Evolutionary conservation across 1,140 invertebrate genomes (phyloP).

Genomic region (Dendroctonus valens): DNA sequence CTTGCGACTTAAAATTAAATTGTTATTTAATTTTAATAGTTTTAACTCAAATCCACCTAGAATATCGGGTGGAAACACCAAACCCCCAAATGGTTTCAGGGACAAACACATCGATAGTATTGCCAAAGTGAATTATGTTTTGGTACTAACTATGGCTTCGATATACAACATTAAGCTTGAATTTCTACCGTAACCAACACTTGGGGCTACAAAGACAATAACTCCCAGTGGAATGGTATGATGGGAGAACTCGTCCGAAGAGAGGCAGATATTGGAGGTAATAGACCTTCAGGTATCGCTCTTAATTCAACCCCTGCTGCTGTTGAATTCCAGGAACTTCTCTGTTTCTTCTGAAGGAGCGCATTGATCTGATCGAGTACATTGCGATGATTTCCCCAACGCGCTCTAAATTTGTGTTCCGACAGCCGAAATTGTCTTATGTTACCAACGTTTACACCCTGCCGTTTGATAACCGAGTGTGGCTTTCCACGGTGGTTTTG

Average conservation of each 20-base stretch:
- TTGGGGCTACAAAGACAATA: slow-evolving; percentile 56
- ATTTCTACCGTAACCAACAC: slow-evolving; percentile 53
- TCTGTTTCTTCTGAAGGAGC: slow-evolving; percentile 60
- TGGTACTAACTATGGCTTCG: slow-evolving; percentile 56
- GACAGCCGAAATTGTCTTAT: slow-evolving; percentile 65
- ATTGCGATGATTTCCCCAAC: slow-evolving; percentile 61
- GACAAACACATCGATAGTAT: slow-evolving; percentile 61
- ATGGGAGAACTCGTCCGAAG: slow-evolving; percentile 58
- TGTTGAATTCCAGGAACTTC: slow-evolving; percentile 53
- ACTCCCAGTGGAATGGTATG: slow-evolving; percentile 62
- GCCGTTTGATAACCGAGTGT: slow-evolving; percentile 60
- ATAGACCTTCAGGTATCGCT: not conserved
- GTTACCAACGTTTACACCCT: slow-evolving; percentile 63
- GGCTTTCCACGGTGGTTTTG: slow-evolving; percentile 56
- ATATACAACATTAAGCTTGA: slow-evolving; percentile 59
- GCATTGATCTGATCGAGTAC: slow-evolving; percentile 60
- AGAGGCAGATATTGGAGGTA: slow-evolving; percentile 63
- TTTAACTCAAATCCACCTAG: too few relatives aligned
- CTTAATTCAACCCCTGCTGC: not conserved
- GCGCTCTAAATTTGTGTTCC: slow-evolving; percentile 62
- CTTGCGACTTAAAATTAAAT: too few relatives aligned
- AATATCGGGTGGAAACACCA: too few relatives aligned
- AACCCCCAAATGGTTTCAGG: slow-evolving; percentile 39
- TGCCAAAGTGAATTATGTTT: slow-evolving; percentile 63
- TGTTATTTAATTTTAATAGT: too few relatives aligned